Base-by-base conservation (phyloP, 2,797 vertebrate genomes). In the Stomatorhinus walkeri region DNA sequence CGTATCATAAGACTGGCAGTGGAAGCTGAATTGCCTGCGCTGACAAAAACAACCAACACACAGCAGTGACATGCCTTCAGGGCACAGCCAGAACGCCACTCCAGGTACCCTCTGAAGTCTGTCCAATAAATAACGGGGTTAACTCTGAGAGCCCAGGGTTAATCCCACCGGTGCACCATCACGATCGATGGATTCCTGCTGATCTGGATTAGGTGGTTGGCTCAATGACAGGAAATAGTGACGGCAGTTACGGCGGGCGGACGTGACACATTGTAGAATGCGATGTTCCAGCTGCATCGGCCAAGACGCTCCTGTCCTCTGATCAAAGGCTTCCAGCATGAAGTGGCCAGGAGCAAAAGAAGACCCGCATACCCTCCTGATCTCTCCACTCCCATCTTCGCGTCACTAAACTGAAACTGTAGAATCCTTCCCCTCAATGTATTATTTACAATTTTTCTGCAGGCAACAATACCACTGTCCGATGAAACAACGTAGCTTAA, bases 401-500 rank as follows among this genome's bases (percentile, higher is more conserved):
- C 87, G 3, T 88, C 22, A 49, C 87, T 52, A 68, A 49, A 79
- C 87, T 22, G n/a, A 92, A 91, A 90, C 91, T 90, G 84, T 89
- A 89, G 91, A 89, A 36, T 89, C 91, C 91, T 43, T 92, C 93
- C 92, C 91, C 91, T 90, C 89, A 89, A 91, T 91, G 92, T 88
- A 12, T 51, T 52, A 92, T 91, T 94, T 95, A 94, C 94, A 94
- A 94, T 95, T 95, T 94, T 94, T 81, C 76, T 22, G 40, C 76
- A 81, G 40, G 76, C 76, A 81, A 43, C 76, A 46, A 43, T 19
- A 46, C 76, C 76, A 7, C 40, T 8, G 19, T 81, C 76, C 7
- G 19, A 81, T 46, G 19, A 81, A 81, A 46, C 40, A 46, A 81
- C 19, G 16, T n/a, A 46, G 19, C 76, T 81, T 81, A 81, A 81